Evolutionary conservation across 2,113 vertebrate genomes (phyloP).

Genomic region (Sylvietta virens): DNA sequence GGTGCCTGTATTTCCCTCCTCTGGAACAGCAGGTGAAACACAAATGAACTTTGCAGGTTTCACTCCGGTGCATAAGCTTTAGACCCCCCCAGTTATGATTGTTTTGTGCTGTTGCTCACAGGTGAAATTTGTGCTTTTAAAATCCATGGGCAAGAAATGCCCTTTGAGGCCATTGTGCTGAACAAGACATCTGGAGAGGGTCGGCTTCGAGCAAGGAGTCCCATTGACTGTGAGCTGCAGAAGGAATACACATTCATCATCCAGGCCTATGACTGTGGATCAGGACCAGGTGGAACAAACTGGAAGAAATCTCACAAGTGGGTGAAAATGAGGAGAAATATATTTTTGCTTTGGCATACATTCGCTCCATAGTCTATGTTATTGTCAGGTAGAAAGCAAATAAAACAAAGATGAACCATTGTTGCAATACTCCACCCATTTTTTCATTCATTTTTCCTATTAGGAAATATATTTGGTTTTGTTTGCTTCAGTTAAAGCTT

Average conservation of each 20-base stretch:
- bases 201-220: slow-evolving; percentile 82
- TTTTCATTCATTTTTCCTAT: neutral
- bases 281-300: slow-evolving; percentile 79
- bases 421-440: neutral
- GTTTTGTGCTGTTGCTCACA: slow-evolving; percentile 53
- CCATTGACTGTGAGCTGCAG: slow-evolving; percentile 93
- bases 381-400: neutral
- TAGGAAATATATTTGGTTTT: neutral
- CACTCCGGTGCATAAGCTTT: neutral
- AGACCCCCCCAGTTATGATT: neutral
- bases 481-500: neutral
- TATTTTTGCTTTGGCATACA: neutral
- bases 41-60: neutral
- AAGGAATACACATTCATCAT: slow-evolving; percentile 98
- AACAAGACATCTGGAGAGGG: slow-evolving; percentile 95
- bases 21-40: neutral
- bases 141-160: slow-evolving; percentile 89
- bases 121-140: slow-evolving; percentile 97
- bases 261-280: slow-evolving; percentile 94
- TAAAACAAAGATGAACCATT: neutral
- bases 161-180: slow-evolving; percentile 92
- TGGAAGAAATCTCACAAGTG: slow-evolving; percentile 99
- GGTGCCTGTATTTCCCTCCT: neutral
- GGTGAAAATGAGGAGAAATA: slow-evolving; percentile 31
- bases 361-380: neutral